Percentiles rank a stretch among this genome's conserved stretches.
phyloP scores from a whole-genome alignment of 2,113 vertebrate species.

The Neomonachus schauinslandi region DNA sequence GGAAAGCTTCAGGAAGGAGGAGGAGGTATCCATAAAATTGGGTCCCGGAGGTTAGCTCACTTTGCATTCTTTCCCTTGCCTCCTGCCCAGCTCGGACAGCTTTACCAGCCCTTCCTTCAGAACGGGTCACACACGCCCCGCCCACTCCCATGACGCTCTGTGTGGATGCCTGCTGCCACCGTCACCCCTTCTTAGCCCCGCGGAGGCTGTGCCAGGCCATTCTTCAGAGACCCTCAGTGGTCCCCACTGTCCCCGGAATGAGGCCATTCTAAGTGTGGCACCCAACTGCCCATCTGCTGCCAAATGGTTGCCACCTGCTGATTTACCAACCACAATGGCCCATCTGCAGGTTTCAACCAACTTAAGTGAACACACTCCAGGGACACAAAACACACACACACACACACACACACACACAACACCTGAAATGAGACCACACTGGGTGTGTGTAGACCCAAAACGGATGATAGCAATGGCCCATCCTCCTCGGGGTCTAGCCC shows the following conservation, averaged over 20 bases:
- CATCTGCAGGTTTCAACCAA: background rate
- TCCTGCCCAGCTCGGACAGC: too few species aligned
- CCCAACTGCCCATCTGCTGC: background rate
- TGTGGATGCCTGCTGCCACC: background rate
- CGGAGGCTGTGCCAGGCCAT: background rate
- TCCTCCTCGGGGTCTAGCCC: background rate
- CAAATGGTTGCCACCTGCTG: background rate
- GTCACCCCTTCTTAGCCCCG: background rate
- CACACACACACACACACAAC: too few species aligned
- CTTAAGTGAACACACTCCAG: background rate
- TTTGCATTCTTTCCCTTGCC: background rate
- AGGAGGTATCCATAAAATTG: background rate
- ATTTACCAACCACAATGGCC: fast-evolving
- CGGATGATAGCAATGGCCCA: fast-evolving
- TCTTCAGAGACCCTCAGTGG: background rate
- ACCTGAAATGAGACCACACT: background rate
- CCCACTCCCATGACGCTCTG: fast-evolving
- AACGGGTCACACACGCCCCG: fast-evolving
- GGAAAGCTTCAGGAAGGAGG: background rate
- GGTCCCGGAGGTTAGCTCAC: background rate
- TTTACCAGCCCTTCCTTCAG: background rate
- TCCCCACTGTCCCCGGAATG: background rate
- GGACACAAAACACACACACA: background rate
- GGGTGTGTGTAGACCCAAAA: too few species aligned
- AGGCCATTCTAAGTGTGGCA: background rate